phyloP scores from a whole-genome alignment of 1,140 invertebrate species.

The Eciton burchellii region DNA sequence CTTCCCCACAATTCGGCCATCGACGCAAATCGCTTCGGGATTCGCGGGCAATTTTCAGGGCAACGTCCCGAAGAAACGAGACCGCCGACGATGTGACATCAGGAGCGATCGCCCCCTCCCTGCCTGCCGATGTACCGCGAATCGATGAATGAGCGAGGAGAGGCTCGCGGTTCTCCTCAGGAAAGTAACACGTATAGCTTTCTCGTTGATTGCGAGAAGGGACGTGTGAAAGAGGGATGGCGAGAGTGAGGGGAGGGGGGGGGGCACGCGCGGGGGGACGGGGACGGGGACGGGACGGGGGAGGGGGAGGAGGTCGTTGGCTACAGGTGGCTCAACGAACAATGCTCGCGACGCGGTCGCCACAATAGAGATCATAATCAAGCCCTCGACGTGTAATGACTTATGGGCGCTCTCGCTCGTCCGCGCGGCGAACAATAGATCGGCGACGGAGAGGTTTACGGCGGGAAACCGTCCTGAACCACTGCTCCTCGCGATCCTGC shows the following conservation, averaged over 20 bases:
- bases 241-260: neutral
- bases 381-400: constrained; percentile 80
- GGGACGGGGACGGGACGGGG: too few relatives aligned
- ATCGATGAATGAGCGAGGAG: neutral
- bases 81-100: too few relatives aligned
- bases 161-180: too few relatives aligned
- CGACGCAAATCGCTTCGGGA: too few relatives aligned
- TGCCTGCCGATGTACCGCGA: too few relatives aligned
- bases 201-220: constrained; percentile 34
- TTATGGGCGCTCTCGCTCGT: constrained; percentile 75
- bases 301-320: neutral
- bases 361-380: constrained; percentile 82
- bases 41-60: too few relatives aligned
- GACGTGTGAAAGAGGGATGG: neutral
- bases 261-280: constrained; percentile 2
- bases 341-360: constrained; percentile 78
- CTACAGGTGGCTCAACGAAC: constrained; percentile 74
- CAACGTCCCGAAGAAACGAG: too few relatives aligned
- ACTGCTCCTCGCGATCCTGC: constrained; percentile 27
- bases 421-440: constrained; percentile 77
- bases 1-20: too few relatives aligned
- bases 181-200: neutral
- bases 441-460: constrained; percentile 75
- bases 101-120: too few relatives aligned
- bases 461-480: constrained; percentile 65